These are phyloP conservation scores for Euura saliciscinereae DNA, from an alignment of 1,140 invertebrate species.

Conservation along the genomic window DNA sequence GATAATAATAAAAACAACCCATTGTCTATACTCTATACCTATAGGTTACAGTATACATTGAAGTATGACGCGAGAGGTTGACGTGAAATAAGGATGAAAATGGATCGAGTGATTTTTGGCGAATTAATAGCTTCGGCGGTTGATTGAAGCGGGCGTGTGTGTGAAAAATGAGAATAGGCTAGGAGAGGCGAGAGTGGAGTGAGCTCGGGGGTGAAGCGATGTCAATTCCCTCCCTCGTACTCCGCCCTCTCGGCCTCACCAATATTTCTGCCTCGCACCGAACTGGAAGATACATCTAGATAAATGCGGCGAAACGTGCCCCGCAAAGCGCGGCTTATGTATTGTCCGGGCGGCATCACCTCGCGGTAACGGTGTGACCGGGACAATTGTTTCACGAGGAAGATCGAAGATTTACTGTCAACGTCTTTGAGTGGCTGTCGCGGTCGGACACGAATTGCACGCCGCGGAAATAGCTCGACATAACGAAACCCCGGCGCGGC, in stretches of 20 bases:
- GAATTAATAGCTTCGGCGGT: background rate
- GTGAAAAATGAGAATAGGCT: conserved; percentile 12
- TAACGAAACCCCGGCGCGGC: background rate
- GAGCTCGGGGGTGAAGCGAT: conserved; percentile 23
- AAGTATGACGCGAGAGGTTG: too few species aligned
- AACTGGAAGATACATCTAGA: conserved; percentile 51
- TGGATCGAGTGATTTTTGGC: too few species aligned
- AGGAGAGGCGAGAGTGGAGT: conserved; percentile 21
- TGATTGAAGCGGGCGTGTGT: background rate
- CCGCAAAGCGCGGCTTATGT: conserved; percentile 17
- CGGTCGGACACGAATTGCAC: background rate
- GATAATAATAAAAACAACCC: too few species aligned
- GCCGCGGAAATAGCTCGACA: background rate
- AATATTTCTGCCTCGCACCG: conserved; percentile 41
- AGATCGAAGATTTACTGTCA: conserved; percentile 36
- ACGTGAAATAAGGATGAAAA: too few species aligned
- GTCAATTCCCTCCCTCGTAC: conserved; percentile 36
- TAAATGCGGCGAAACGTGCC: conserved; percentile 51
- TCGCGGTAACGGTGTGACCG: conserved; percentile 23
- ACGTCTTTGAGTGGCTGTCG: conserved; percentile 5
- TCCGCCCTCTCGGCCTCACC: background rate
- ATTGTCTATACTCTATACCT: too few species aligned
- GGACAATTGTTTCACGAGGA: conserved; percentile 25
- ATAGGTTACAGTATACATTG: too few species aligned
- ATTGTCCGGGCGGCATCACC: conserved; percentile 4